Evolutionary conservation across 1,140 invertebrate genomes (phyloP).

Genomic region (Drosophila busckii): DNA sequence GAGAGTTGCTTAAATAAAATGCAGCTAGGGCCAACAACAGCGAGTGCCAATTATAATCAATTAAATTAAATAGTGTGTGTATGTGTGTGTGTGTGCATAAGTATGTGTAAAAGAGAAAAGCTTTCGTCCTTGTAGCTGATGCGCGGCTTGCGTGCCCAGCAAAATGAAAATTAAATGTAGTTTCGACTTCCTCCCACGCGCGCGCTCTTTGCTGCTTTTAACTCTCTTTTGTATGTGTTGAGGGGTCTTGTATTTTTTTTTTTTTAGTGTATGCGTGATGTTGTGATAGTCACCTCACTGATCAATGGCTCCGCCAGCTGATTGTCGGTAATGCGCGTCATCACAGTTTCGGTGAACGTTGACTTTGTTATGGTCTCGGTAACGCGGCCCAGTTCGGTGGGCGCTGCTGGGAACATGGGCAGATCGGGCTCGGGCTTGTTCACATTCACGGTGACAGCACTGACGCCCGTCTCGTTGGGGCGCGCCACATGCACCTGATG

Average conservation of each 20-base stretch:
- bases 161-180: too few relatives aligned
- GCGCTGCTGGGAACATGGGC: conserved; percentile 88
- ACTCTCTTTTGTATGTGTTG: conserved; percentile 11
- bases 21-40: conserved; percentile 34
- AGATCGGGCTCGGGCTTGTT: conserved; percentile 84
- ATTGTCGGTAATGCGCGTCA: conserved; percentile 95
- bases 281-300: conserved; percentile 86
- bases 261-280: conserved; percentile 72
- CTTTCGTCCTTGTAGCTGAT: conserved; percentile 26
- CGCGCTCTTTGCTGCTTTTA: conserved; percentile 15
- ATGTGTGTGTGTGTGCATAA: conserved; percentile 24
- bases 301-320: conserved; percentile 89
- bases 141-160: conserved; percentile 8
- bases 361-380: conserved; percentile 96
- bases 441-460: conserved; percentile 85
- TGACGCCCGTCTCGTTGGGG: conserved; percentile 78
- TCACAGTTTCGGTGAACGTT: conserved; percentile 95
- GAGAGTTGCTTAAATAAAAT: conserved; percentile 29
- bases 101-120: conserved; percentile 26
- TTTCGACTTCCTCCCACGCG: too few relatives aligned
- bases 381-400: conserved; percentile 89
- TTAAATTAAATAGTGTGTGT: conserved; percentile 27
- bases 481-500: conserved; percentile 73
- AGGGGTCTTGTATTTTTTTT: conserved; percentile 22
- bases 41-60: conserved; percentile 37